Evolutionary conservation across 2,888 invertebrate genomes (phyloP).

Genomic region (Brachypalpus laphriformis): DNA sequence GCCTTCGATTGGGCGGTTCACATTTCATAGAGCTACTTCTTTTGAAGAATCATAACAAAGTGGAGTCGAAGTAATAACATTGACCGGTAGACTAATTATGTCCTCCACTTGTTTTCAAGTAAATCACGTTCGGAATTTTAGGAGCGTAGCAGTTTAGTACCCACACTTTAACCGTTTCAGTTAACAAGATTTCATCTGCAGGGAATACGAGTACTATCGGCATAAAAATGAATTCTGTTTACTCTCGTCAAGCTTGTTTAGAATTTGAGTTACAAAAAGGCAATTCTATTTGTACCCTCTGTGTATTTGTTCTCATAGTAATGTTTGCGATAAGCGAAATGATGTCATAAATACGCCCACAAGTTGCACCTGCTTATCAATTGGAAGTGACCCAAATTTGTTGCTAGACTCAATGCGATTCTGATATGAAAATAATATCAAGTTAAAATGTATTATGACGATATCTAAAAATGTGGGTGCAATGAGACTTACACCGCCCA

Average conservation of each 20-base stretch:
- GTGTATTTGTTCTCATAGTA: neutral
- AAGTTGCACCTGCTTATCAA: conserved; percentile 9
- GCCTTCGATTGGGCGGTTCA: conserved; percentile 41
- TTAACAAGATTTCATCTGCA: neutral
- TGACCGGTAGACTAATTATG: conserved; percentile 34
- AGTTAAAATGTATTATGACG: conserved; percentile 2
- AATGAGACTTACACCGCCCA: neutral
- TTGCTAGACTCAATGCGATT: neutral
- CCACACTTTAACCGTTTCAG: neutral
- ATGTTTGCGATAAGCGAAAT: neutral
- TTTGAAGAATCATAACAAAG: conserved; percentile 22
- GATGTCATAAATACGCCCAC: neutral
- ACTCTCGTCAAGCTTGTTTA: neutral
- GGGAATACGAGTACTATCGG: neutral
- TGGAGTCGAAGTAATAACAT: conserved; percentile 1
- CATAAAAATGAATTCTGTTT: neutral
- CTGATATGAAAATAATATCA: neutral
- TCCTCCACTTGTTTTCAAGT: conserved; percentile 41
- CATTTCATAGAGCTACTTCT: conserved; percentile 30
- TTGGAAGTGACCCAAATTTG: conserved; percentile 10
- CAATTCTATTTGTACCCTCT: too few species aligned
- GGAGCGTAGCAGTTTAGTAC: neutral
- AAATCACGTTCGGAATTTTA: conserved; percentile 51
- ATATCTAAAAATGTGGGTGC: neutral
- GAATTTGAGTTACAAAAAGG: neutral